A percentile compares a stretch with the other conserved stretches of the same genome.
phyloP scores from a whole-genome alignment of 1,140 invertebrate genomes.

The Papilio aristodemus region DNA sequence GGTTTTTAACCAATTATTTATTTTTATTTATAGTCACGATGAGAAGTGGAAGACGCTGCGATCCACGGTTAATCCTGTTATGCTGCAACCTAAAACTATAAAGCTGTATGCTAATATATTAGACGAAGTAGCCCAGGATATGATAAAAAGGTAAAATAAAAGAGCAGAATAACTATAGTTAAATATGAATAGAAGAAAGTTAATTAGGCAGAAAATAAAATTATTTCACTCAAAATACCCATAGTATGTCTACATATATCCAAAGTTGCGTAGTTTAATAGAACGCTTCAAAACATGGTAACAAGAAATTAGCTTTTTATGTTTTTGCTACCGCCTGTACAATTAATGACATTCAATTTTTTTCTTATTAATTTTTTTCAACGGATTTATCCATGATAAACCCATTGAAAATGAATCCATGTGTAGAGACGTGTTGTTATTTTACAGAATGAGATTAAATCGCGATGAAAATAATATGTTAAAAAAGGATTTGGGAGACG shows the following conservation, averaged over 20 bases:
- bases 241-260: too few species aligned
- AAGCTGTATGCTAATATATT: slow-evolving; percentile 65
- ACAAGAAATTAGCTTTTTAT: too few species aligned
- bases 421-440: too few species aligned
- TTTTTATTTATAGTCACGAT: slow-evolving; percentile 82
- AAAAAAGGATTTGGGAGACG: slow-evolving; percentile 81
- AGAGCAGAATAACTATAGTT: neutral
- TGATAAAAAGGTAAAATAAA: slow-evolving; percentile 51
- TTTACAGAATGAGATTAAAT: slow-evolving; percentile 78
- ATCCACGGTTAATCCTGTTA: slow-evolving; percentile 40
- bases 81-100: slow-evolving; percentile 43
- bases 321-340: too few species aligned
- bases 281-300: too few species aligned
- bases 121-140: slow-evolving; percentile 69
- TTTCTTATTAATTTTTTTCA: too few species aligned
- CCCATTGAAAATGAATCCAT: too few species aligned
- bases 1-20: neutral
- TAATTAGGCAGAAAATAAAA: too few species aligned
- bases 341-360: too few species aligned
- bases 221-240: too few species aligned
- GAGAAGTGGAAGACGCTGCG: slow-evolving; percentile 83
- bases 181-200: neutral
- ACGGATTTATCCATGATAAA: too few species aligned
- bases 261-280: too few species aligned
- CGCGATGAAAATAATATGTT: slow-evolving; percentile 80